Base-by-base conservation (phyloP, 2,888 invertebrate species). In the Drosophila mimetica region DNA sequence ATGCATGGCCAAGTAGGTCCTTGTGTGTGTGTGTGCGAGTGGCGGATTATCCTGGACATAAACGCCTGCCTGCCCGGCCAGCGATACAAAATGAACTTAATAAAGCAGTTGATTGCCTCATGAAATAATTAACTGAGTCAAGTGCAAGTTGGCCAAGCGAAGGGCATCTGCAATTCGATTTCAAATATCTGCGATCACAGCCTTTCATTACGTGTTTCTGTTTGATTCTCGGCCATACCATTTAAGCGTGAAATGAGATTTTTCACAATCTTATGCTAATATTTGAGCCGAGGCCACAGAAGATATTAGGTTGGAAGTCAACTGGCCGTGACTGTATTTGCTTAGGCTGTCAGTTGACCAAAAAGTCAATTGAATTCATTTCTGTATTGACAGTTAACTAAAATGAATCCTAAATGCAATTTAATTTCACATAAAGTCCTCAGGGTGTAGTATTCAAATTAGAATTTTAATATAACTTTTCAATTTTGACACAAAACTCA, bases 181-280 rank as follows among this genome's bases (percentile, higher is more conserved):
- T 32, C 8, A 4, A 36, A 28, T 37, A 22, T 4, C 25, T 3
- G 39, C 25, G 32, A 39, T 25, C 47, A 42, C 36, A 46, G 25
- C 41, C 36, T 30, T 70, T 46, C 52, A 16, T 55, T 71, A 28
- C 42, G n/a, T n/a, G n/a, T n/a, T 25, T 69, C 46, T 54, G 55
- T 55, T 74, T 70, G 53, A 74, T 55, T 74, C 50, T 47, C 55
- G 37, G 36, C 22, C 44, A 44, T 74, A 60, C 59, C 76, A 77
- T 81, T 86, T 77, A 57, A 83, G 83, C 83, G 85, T 86, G 74
- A 86, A 86, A 83, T 86, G 77, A 86, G 85, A 77, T 78, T 74
- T 67, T 72, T 54, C 71, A 18, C 22, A 71, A 66, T 66, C 69
- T 53, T 47, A 74, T 77, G 70, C 80, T 76, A 83, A 79, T 86